Evolutionary conservation across 2,888 invertebrate species (phyloP).

Genomic region (Argyra leucocephala): DNA sequence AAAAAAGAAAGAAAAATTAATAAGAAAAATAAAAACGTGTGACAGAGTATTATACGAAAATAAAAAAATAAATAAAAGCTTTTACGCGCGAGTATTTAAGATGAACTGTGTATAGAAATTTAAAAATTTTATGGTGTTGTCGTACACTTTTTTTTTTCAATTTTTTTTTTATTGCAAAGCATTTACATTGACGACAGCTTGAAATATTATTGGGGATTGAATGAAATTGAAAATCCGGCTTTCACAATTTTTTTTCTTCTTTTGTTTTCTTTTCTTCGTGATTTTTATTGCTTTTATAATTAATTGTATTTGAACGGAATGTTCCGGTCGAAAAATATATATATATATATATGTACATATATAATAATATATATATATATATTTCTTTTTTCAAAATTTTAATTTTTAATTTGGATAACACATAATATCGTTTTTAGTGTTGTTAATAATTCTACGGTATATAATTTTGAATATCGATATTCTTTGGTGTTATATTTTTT

Average conservation of each 20-base stretch:
- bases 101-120: background rate
- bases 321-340: background rate
- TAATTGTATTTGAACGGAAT: background rate
- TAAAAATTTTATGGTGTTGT: background rate
- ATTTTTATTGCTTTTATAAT: background rate
- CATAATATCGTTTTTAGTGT: too few relatives aligned
- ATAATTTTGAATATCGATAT: too few relatives aligned
- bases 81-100: background rate
- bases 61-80: background rate
- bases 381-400: too few relatives aligned
- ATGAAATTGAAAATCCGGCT: conserved; percentile 4
- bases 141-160: background rate
- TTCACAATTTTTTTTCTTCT: conserved; percentile 1
- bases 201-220: background rate
- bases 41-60: background rate
- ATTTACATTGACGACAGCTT: background rate
- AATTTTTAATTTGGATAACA: too few relatives aligned
- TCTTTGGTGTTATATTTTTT: too few relatives aligned
- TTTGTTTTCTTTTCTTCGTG: background rate
- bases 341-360: too few relatives aligned
- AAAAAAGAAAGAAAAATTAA: too few relatives aligned
- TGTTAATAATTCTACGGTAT: too few relatives aligned
- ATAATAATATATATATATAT: too few relatives aligned
- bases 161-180: background rate
- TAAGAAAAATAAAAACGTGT: background rate